phyloP scores from a whole-genome alignment of 2,888 invertebrate species.

The Lapara coniferarum region DNA sequence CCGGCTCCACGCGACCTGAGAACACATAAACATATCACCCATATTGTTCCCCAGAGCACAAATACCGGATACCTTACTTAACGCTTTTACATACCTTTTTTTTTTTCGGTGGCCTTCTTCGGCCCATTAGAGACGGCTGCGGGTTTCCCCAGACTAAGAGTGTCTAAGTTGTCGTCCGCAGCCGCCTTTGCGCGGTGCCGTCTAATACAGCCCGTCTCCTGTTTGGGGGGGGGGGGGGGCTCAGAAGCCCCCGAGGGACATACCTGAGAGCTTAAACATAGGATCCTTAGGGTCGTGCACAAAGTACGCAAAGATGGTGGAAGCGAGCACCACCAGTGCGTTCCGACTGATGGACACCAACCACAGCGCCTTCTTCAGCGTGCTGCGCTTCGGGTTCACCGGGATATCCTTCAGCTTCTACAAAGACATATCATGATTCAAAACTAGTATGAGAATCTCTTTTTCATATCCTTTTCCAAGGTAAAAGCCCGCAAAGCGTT shows the following conservation, averaged over 20 bases:
- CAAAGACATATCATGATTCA: slow-evolving; percentile 29
- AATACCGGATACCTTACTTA: too few relatives aligned
- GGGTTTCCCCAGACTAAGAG: too few relatives aligned
- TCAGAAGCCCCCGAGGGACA: too few relatives aligned
- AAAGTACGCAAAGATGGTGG: slow-evolving; percentile 84
- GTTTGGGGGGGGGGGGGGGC: too few relatives aligned
- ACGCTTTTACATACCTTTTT: slow-evolving; percentile 53
- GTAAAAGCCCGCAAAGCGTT: too few relatives aligned
- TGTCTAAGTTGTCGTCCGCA: too few relatives aligned
- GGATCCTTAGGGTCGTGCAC: slow-evolving; percentile 76
- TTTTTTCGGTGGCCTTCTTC: too few relatives aligned
- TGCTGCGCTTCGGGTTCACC: slow-evolving; percentile 59
- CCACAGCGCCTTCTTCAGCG: slow-evolving; percentile 86
- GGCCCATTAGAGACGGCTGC: too few relatives aligned
- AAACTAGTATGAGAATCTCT: neutral
- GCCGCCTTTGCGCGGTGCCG: too few relatives aligned
- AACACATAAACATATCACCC: neutral
- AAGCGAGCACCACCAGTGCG: slow-evolving; percentile 88
- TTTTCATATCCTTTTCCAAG: neutral
- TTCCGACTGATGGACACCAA: slow-evolving; percentile 90
- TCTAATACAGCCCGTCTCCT: too few relatives aligned
- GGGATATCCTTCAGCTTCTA: slow-evolving; percentile 86
- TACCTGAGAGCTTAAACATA: slow-evolving; percentile 86
- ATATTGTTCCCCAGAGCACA: too few relatives aligned
- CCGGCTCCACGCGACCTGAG: slow-evolving; percentile 85